Base-by-base conservation (phyloP, 1,140 invertebrate genomes). In the Apis cerana region DNA sequence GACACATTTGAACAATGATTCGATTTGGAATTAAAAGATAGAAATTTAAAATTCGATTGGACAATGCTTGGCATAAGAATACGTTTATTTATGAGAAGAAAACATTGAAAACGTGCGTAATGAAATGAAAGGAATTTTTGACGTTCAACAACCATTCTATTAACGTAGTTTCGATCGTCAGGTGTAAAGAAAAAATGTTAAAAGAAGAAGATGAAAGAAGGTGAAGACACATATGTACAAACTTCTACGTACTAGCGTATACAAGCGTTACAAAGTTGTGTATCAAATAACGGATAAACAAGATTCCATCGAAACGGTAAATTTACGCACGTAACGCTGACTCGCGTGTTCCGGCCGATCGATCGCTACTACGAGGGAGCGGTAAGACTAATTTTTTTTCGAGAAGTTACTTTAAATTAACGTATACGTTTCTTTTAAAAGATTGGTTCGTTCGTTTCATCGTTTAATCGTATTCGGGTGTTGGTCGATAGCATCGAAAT, bases 281-380 rank as follows among this genome's bases (percentile, higher is more conserved):
- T 50, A 9, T 70, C 21, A 15, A 62, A 27, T 10, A 12, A 68
- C 54, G 80, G 48, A 82, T 82, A 82, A 76, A 82, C 62, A 82
- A 82, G 61, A 52, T 59, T 76, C 23, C 80, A 33, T 76, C 80
- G 64, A 59, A 72, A 70, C 67, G 56, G 75, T 56, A 62, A 83
- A 78, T 69, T 70, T 52, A 74, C 59, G 56, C 76, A 50, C 62
- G 56, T 74, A 83, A 83, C 81, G 75, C 48, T 77, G 65, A 78
- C 56, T 83, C 75, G 75, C 58, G 81, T 78, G 67, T 70, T 76
- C 56, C 81, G 81, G 74, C 67, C 81, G 75, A 78, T 78, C 75
- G 75, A 78, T 78, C 54, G 69, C 48, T 61, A 70, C 61, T 71
- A 65, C 62, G 50, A 80, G 70, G 78, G 77, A 80, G 69, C 77